A percentile compares a stretch with the other conserved stretches of the same genome.
Evolutionary conservation across 2,888 invertebrate genomes (phyloP).

Genomic region (Spicauda simplicius): DNA sequence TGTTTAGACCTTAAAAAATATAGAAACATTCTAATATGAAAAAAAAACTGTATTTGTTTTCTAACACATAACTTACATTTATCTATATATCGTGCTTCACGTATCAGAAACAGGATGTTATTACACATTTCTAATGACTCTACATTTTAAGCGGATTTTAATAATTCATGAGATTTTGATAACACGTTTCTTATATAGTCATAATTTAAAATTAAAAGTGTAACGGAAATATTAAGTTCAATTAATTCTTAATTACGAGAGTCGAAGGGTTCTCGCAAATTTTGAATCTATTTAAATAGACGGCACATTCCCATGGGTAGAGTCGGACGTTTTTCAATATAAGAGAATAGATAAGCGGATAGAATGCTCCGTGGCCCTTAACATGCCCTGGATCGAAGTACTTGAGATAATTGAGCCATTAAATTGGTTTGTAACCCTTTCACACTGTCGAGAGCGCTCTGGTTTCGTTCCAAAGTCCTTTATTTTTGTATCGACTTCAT

Average conservation of each 20-base stretch:
- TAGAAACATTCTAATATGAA: no score
- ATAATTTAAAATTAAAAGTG: not conserved
- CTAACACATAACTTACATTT: no score
- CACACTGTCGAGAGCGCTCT: conserved; percentile 67
- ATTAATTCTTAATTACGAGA: no score
- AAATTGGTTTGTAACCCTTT: conserved; percentile 72
- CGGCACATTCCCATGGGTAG: conserved; percentile 41
- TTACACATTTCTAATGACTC: not conserved
- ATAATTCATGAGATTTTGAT: conserved; percentile 18
- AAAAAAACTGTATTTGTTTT: no score
- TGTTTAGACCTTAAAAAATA: no score
- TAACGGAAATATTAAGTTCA: not conserved
- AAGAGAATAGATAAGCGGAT: conserved; percentile 57
- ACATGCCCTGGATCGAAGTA: conserved; percentile 60
- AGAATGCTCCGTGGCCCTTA: conserved; percentile 55
- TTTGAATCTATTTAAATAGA: not conserved
- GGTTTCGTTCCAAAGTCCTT: conserved; percentile 57
- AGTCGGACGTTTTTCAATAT: conserved; percentile 44
- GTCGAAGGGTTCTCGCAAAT: no score
- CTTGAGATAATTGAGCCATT: conserved; percentile 81
- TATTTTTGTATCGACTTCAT: conserved; percentile 64
- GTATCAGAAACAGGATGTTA: not conserved
- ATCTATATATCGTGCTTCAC: not conserved
- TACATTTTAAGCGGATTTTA: conserved; percentile 44
- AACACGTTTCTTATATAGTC: not conserved